Evolutionary conservation across 1,140 invertebrate genomes (phyloP), one percentile per base, ranked within the genome.

Genomic region (Homarus americanus): DNA sequence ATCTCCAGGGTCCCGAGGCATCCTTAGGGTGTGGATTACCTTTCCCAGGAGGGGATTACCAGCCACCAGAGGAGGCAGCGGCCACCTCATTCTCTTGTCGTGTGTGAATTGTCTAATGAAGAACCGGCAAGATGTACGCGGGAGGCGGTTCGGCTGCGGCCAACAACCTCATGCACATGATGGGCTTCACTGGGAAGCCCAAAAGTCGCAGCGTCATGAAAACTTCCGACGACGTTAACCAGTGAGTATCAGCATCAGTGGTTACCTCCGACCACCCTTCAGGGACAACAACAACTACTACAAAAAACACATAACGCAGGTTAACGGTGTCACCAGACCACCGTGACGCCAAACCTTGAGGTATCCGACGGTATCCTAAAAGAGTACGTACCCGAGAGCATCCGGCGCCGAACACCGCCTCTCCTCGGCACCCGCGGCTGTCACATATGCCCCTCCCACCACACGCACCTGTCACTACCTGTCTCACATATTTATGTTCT

Each of bases 121-220:
- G 82, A 58, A 87, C 92, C 87, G 75, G 41, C 92, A 91, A 90
- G 82, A 92, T 92, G 92, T 91, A 92, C 49, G 53, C 53, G 53
- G 92, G 92, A 36, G 92, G 92, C 58, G 92, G 92, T 58, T 92
- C 92, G 69, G 92, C 92, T 79, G 92, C 92, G 85, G 92, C 92
- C 92, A 92, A 92, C 92, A 92, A 92, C 92, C 92, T 92, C 86
- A 92, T 92, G 92, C 91, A 86, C 86, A 92, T 92, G 92, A 92
- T 92, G 92, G 92, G 92, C 76, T 92, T 92, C 72, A 87, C 82
- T 38, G 80, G 82, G 49, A 91, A 91, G 92, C 90, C 90, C 53
- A 87, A 80, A 38, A 49, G 86, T 28, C 76, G 92, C 53, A 53
- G 87, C 82, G 84, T 84, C 34, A 32, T 91, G 24, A 91, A 88